Evolutionary conservation across 2,888 invertebrate genomes (phyloP), one percentile per base, ranked within the genome.

Genomic region (Drosophila longiperda): DNA sequence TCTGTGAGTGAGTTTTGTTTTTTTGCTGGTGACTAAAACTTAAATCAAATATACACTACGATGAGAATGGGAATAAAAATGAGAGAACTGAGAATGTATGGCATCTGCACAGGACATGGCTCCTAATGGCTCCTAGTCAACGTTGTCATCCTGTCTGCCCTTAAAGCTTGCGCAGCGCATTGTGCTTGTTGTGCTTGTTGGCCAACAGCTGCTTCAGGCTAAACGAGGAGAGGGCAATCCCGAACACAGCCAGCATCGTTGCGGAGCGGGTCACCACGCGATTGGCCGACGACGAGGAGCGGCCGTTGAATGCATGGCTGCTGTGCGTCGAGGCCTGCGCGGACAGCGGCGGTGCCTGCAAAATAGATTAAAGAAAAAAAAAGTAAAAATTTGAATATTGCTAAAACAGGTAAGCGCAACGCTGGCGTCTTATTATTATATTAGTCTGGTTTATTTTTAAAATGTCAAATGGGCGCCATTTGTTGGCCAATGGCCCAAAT

Each of bases 141-240:
- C 20, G 33, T 2, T 45, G 54, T 49, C 36, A 52, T 61, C 29
- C 26, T 58, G 8, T n/a, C n/a, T 17, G 23, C 26, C 67, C 65
- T 83, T 92, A 91, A 40, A 91, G 82, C 81, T 91, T 91, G 68
- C 89, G 90, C 73, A 92, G 66, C 8, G 82, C 75, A 74, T 78
- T 89, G 62, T 78, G 74, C 48, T 90, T 84, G 50, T 78, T 84
- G 63, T 89, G 81, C 73, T 89, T 92, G 63, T 82, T 93, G 73
- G 94, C 91, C 83, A 94, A 92, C 94, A 95, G 94, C 85, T 95
- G 95, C 85, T 95, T 95, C 60, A 95, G 94, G 92, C 95, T 95
- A 92, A 95, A 95, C 50, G 95, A 94, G 71, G 95, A 95, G 1
- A 95, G 91, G 26, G 94, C 95, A 29, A 95, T 93, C 55, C 95